phyloP scores from a whole-genome alignment of 2,888 invertebrate species.

The Diplolepis rosae region DNA sequence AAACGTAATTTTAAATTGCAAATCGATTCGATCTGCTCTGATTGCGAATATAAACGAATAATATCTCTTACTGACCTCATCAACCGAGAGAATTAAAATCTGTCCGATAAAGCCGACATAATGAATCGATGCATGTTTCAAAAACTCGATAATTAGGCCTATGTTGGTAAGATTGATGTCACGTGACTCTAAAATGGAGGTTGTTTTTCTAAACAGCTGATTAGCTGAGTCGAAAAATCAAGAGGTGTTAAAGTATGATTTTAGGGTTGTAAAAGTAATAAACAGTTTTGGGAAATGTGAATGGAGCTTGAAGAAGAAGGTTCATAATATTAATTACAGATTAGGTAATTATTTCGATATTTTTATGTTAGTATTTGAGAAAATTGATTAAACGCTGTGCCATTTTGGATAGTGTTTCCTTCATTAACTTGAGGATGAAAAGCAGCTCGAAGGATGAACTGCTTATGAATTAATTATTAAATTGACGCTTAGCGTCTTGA shows the following conservation, averaged over 20 bases:
- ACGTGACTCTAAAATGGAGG: neutral
- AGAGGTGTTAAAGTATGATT: neutral
- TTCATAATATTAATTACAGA: neutral
- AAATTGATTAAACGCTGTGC: neutral
- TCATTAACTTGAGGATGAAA: neutral
- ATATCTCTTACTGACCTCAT: neutral
- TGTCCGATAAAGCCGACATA: neutral
- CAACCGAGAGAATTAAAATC: slow-evolving; percentile 23
- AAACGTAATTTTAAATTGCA: slow-evolving; percentile 2
- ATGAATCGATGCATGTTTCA: neutral
- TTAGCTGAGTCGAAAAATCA: neutral
- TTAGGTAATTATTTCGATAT: neutral
- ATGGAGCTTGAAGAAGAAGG: neutral
- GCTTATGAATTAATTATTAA: slow-evolving; percentile 28
- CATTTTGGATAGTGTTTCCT: neutral
- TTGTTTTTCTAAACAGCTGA: neutral
- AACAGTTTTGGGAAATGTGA: neutral
- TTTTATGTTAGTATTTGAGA: neutral
- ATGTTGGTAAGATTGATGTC: neutral
- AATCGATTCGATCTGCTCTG: slow-evolving; percentile 22
- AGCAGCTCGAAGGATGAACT: neutral
- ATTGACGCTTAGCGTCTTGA: slow-evolving; percentile 18
- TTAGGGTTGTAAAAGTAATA: neutral
- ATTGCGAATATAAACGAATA: slow-evolving; percentile 18
- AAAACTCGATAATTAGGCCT: neutral